These are phyloP conservation scores for Cepaea nemoralis DNA, from an alignment of 1,140 invertebrate genomes.

Conservation along the genomic window DNA sequence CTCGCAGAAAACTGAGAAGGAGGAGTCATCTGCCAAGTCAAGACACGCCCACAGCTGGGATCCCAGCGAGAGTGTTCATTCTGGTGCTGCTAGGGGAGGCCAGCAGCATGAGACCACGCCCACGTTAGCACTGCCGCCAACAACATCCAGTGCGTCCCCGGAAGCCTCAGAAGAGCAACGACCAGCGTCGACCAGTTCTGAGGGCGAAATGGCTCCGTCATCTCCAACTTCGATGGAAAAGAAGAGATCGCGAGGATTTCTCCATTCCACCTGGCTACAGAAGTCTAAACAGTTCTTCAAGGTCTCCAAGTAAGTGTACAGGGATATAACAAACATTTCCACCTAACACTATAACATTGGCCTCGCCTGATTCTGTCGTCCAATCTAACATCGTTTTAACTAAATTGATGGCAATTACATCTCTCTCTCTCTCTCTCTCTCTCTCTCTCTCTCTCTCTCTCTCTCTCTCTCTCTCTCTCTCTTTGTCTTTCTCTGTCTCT, in stretches of 20 bases:
- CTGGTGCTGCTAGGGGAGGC: too few relatives aligned
- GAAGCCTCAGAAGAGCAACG: constrained; percentile 18
- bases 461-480: constrained; percentile 17
- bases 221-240: constrained; percentile 49
- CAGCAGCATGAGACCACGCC: too few relatives aligned
- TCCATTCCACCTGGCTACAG: constrained; percentile 63
- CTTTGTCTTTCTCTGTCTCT: background rate
- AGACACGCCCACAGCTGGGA: constrained; percentile 30
- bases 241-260: constrained; percentile 59
- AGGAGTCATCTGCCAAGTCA: background rate
- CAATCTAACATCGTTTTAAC: too few relatives aligned
- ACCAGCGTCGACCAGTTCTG: constrained; percentile 54
- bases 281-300: constrained; percentile 68
- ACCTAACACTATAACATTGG: too few relatives aligned
- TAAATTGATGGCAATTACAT: too few relatives aligned
- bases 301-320: constrained; percentile 70
- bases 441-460: constrained; percentile 12
- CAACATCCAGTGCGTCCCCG: background rate
- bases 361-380: too few relatives aligned
- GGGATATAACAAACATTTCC: too few relatives aligned
- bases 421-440: background rate
- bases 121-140: background rate
- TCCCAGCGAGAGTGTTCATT: constrained; percentile 24
- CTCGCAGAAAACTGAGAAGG: constrained; percentile 21
- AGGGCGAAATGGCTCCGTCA: constrained; percentile 51